Conservation (phyloP, 2,888 invertebrate species). For the Dryobota labecula region DNA sequence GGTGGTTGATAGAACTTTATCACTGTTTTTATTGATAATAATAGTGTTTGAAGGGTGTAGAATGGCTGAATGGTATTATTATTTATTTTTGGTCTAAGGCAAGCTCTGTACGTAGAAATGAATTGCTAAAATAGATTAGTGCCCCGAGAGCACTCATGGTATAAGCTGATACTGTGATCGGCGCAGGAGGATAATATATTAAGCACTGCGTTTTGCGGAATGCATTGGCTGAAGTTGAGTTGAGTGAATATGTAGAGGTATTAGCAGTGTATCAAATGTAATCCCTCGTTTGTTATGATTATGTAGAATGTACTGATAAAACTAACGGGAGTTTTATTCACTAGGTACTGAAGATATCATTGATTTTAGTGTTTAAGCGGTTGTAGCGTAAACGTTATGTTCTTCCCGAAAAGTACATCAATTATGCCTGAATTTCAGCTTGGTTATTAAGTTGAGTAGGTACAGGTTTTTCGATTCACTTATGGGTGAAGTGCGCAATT, state of each 20-base stretch:
- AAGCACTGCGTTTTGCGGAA: background rate
- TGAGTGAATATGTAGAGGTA: background rate
- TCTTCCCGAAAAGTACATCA: background rate
- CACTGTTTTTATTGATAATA: slow-evolving; percentile 60
- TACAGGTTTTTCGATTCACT: background rate
- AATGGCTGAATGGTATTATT: slow-evolving; percentile 31
- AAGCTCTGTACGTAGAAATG: background rate
- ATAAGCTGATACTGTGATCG: slow-evolving; percentile 1
- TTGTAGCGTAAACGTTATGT: background rate
- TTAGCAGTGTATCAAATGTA: background rate
- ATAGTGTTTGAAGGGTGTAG: slow-evolving; percentile 49
- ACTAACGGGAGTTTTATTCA: background rate
- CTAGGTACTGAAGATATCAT: background rate
- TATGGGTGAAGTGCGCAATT: background rate
- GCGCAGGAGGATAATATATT: background rate
- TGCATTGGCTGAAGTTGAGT: background rate
- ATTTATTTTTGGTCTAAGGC: slow-evolving; percentile 31
- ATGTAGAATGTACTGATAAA: background rate
- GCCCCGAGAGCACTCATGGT: background rate
- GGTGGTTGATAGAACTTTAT: slow-evolving; percentile 56
- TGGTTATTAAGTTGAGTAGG: no score
- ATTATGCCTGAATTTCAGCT: background rate
- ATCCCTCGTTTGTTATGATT: background rate
- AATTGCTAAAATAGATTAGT: slow-evolving; percentile 11
- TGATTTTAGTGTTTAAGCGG: background rate